phyloP scores from a whole-genome alignment of 64 coral and sea anemone genomes.

The Platygyra sinensis region DNA sequence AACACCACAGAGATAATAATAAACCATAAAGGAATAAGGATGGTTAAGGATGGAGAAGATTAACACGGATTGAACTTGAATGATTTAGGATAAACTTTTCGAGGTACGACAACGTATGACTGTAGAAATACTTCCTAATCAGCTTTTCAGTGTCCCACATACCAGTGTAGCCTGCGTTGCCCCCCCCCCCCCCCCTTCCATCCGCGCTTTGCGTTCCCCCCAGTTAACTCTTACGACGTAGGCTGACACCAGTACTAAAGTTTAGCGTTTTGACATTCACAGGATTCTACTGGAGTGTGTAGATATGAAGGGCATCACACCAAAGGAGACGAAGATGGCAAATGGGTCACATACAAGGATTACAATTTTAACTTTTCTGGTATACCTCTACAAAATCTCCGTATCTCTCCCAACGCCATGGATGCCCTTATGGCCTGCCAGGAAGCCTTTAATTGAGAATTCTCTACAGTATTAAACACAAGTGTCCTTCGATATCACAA shows the following conservation, averaged over 20 bases:
- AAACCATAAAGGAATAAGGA: too few relatives aligned
- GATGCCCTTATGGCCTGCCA: constrained; percentile 88
- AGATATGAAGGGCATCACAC: constrained; percentile 92
- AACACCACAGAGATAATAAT: too few relatives aligned
- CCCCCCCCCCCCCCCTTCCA: not conserved
- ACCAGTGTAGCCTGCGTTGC: too few relatives aligned
- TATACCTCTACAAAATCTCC: constrained; percentile 69
- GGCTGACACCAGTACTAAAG: not conserved
- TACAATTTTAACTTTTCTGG: constrained; percentile 74
- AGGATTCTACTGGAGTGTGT: constrained; percentile 56
- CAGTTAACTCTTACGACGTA: too few relatives aligned
- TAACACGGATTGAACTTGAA: too few relatives aligned
- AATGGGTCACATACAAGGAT: constrained; percentile 83
- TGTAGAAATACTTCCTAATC: too few relatives aligned
- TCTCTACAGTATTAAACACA: not conserved
- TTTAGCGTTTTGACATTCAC: not conserved
- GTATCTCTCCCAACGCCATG: constrained; percentile 96
- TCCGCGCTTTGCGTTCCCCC: too few relatives aligned
- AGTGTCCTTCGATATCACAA: not conserved
- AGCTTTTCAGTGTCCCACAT: too few relatives aligned
- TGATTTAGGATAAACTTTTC: too few relatives aligned
- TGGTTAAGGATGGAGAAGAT: too few relatives aligned
- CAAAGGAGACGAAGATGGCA: constrained; percentile 80
- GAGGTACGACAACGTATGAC: too few relatives aligned
- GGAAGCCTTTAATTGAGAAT: constrained; percentile 48